phyloP scores from a whole-genome alignment of 2,888 invertebrate species.

The Patella pellucida region DNA sequence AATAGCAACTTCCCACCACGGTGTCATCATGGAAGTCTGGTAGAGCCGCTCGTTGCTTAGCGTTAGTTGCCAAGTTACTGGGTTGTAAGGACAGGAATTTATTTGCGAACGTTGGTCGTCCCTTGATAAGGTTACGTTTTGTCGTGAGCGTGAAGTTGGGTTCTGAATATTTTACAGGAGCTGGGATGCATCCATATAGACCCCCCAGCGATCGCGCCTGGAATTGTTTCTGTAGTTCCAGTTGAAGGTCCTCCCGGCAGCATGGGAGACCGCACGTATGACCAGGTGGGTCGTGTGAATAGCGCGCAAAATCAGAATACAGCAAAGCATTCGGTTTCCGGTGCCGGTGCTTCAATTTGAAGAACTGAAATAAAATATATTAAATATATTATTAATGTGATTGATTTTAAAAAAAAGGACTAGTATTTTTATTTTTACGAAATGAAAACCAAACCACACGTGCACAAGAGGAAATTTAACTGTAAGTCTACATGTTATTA shows the following conservation, averaged over 20 bases:
- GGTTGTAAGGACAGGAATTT: slow-evolving; percentile 51
- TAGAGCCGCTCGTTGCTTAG: slow-evolving; percentile 15
- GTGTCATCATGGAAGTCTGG: slow-evolving; percentile 16
- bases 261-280: slow-evolving; percentile 64
- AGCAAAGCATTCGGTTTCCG: slow-evolving; percentile 26
- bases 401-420: too few relatives aligned
- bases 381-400: too few relatives aligned
- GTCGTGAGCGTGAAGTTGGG: slow-evolving; percentile 54
- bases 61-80: background rate
- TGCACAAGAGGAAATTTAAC: too few relatives aligned
- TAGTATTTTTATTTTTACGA: too few relatives aligned
- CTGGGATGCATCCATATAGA: slow-evolving; percentile 11
- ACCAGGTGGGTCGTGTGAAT: slow-evolving; percentile 62
- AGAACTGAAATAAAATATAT: slow-evolving; percentile 7
- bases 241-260: slow-evolving; percentile 52
- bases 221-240: slow-evolving; percentile 35
- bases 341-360: slow-evolving; percentile 23
- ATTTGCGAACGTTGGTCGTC: slow-evolving; percentile 39
- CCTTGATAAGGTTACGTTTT: slow-evolving; percentile 31
- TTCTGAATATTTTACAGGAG: slow-evolving; percentile 29
- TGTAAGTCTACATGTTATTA: too few relatives aligned
- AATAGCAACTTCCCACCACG: slow-evolving; percentile 6
- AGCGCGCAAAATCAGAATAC: slow-evolving; percentile 47
- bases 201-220: slow-evolving; percentile 21
- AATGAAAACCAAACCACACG: too few relatives aligned